These are phyloP conservation scores for Asteroscopus sphinx DNA, from an alignment of 2,888 invertebrate species.

Conservation along the genomic window DNA sequence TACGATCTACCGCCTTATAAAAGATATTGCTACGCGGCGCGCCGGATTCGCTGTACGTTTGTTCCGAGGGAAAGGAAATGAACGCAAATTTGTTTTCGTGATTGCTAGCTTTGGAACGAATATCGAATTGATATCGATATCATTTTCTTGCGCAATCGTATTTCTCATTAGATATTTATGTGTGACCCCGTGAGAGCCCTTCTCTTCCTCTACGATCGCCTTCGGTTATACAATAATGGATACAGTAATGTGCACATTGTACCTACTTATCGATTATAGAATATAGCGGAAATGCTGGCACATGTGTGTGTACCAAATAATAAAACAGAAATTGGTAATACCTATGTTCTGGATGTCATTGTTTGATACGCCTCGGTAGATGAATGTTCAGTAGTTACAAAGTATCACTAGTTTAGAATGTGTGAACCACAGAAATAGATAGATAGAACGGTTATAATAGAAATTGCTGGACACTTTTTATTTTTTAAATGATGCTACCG, in stretches of 20 bases:
- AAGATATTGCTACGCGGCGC: slow-evolving; percentile 80
- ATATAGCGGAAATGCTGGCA: slow-evolving; percentile 5
- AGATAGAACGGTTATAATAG: too few relatives aligned
- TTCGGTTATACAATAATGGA: slow-evolving; percentile 54
- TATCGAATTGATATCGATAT: slow-evolving; percentile 87
- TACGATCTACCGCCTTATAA: slow-evolving; percentile 86
- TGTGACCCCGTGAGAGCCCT: slow-evolving; percentile 83
- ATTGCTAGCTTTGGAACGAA: slow-evolving; percentile 83
- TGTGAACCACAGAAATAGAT: too few relatives aligned
- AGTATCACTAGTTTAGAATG: too few relatives aligned
- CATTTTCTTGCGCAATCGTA: slow-evolving; percentile 84
- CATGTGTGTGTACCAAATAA: too few relatives aligned
- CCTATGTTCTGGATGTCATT: too few relatives aligned
- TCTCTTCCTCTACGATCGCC: slow-evolving; percentile 69
- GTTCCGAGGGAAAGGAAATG: slow-evolving; percentile 85
- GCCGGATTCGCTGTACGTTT: slow-evolving; percentile 75
- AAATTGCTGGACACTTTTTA: too few relatives aligned
- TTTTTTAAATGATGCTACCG: too few relatives aligned
- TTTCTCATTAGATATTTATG: slow-evolving; percentile 82
- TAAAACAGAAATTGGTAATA: too few relatives aligned
- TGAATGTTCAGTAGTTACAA: too few relatives aligned
- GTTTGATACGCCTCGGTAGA: too few relatives aligned
- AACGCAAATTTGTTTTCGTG: slow-evolving; percentile 89
- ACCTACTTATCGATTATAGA: slow-evolving; percentile 16
- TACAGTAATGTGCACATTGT: slow-evolving; percentile 43